Conservation (phyloP, 2,888 invertebrate genomes). For the Dendrolimus pini region DNA sequence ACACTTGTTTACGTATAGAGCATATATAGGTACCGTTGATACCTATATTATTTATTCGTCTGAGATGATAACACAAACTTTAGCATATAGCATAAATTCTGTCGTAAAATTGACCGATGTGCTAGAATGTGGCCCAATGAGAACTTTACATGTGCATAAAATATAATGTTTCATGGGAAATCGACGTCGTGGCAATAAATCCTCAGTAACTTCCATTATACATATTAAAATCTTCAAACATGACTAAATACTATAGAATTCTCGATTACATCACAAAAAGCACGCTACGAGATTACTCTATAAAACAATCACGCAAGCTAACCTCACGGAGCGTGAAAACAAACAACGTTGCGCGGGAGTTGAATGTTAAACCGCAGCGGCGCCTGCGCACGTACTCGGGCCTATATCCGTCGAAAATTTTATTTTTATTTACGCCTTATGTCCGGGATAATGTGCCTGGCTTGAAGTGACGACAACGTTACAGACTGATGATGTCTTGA, state of each 20-base stretch:
- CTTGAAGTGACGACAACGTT: background rate
- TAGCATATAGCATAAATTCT: too few relatives aligned
- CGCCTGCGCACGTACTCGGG: conserved; percentile 54
- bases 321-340: conserved; percentile 48
- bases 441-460: conserved; percentile 25
- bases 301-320: conserved; percentile 57
- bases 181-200: conserved; percentile 1
- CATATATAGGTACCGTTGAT: too few relatives aligned
- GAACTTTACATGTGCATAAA: too few relatives aligned
- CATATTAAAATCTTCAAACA: conserved; percentile 2
- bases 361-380: conserved; percentile 55
- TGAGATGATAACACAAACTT: too few relatives aligned
- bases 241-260: conserved; percentile 6
- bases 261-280: conserved; percentile 32
- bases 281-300: conserved; percentile 37
- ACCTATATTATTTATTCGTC: too few relatives aligned
- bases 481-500: background rate
- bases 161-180: background rate
- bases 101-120: too few relatives aligned
- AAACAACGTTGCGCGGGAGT: conserved; percentile 50
- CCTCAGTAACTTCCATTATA: background rate
- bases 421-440: conserved; percentile 56
- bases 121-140: too few relatives aligned
- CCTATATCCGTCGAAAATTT: conserved; percentile 57
- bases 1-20: too few relatives aligned